Percentiles rank a stretch among this genome's conserved stretches.
Evolutionary conservation across 1,140 invertebrate species (phyloP).

Genomic region (Daktulosphaira vitifoliae): DNA sequence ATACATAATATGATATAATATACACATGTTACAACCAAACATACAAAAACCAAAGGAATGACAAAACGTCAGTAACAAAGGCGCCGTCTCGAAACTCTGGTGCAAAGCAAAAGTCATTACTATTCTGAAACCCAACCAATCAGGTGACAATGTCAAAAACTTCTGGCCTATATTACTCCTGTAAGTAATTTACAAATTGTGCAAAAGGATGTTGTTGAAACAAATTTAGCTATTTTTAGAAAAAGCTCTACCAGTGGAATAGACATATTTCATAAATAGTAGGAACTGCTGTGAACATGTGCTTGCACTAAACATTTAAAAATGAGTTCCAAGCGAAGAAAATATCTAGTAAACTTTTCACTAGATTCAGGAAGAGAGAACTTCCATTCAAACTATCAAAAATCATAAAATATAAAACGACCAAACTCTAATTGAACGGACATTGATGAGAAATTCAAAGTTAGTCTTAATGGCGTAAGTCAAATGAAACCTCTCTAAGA

Average conservation of each 20-base stretch:
- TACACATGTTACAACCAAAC: too few species aligned
- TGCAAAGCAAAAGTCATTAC: conserved; percentile 30
- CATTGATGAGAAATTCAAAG: too few species aligned
- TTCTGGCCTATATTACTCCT: conserved; percentile 33
- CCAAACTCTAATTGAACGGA: neutral
- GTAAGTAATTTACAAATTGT: conserved; percentile 25
- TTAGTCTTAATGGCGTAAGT: too few species aligned
- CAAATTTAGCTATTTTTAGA: conserved; percentile 7
- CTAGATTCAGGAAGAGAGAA: conserved; percentile 6
- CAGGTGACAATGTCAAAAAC: conserved; percentile 7
- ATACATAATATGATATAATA: too few species aligned
- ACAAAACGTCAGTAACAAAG: neutral
- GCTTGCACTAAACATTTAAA: conserved; percentile 30
- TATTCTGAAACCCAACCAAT: conserved; percentile 30
- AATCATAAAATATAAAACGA: neutral
- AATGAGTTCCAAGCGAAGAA: conserved; percentile 26
- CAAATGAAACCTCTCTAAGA: too few species aligned
- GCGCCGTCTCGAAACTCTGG: conserved; percentile 26
- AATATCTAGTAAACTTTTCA: conserved; percentile 20
- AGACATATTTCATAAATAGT: conserved; percentile 14
- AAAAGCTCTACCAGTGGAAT: neutral
- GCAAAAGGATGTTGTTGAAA: conserved; percentile 31
- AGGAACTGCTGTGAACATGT: conserved; percentile 19
- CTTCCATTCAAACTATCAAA: neutral
- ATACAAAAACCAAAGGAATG: too few species aligned